These are phyloP conservation scores for Microcebus jonahi DNA, from an alignment of 2,113 vertebrate genomes.

Conservation along the genomic window DNA sequence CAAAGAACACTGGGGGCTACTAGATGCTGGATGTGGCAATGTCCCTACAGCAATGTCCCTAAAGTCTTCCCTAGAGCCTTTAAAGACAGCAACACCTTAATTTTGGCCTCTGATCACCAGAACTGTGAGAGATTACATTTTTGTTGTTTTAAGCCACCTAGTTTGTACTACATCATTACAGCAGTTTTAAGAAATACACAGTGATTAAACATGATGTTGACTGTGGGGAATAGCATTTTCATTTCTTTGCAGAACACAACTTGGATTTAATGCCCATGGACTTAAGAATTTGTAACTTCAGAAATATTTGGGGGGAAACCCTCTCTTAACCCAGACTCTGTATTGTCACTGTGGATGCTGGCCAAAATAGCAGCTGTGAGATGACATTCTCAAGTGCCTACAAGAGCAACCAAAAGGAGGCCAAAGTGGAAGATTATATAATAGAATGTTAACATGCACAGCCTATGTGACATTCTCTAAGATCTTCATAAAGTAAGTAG, in stretches of 20 bases:
- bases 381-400: slow-evolving; percentile 25
- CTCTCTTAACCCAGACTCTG: neutral
- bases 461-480: neutral
- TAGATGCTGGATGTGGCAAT: too few relatives aligned
- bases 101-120: too few relatives aligned
- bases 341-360: neutral
- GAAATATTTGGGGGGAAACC: neutral
- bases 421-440: neutral
- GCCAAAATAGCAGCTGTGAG: neutral
- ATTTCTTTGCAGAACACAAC: neutral
- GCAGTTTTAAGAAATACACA: too few relatives aligned
- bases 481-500: neutral
- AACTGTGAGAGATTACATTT: too few relatives aligned
- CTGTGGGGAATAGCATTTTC: neutral
- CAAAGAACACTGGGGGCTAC: too few relatives aligned
- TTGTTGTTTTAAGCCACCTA: too few relatives aligned
- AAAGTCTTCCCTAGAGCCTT: too few relatives aligned
- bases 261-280: neutral
- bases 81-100: too few relatives aligned
- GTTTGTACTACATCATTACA: too few relatives aligned
- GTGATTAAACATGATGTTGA: neutral
- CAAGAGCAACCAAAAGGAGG: neutral
- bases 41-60: too few relatives aligned
- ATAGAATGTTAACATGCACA: neutral
- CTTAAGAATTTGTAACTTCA: neutral